Evolutionary conservation across 2,113 vertebrate species (phyloP), one percentile per base, ranked within the genome.

Genomic region (Furnarius figulus): DNA sequence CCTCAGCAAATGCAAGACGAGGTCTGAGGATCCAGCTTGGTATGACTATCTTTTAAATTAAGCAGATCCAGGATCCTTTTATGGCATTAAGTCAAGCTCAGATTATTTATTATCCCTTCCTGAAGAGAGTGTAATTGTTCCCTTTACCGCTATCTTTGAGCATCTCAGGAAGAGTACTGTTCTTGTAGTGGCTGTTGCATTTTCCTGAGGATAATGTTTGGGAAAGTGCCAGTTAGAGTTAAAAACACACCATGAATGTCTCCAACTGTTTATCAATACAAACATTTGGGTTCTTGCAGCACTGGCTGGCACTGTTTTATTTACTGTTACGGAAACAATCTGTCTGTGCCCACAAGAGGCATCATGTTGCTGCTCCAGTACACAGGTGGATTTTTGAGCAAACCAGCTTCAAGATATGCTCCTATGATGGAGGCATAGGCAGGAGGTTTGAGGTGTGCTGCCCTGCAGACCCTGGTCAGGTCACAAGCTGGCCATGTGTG

Each of bases 381-480:
- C 33, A 35, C 23, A 44, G 40, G 14, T 65, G 52, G 22, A 30
- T 46, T 87, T 93, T 35, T 27, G 19, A 52, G 42, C 31, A 70
- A 33, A 74, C 12, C 22, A 58, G 9, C 31, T 49, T 58, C n/a
- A 50, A 21, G 8, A 39, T 33, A 65, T 30, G 15, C 9, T 76
- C 21, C 37, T 3, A 3, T 59, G 23, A 10, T 20, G 28, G 12
- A n/a, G n/a, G n/a, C n/a, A n/a, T n/a, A 59, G 37, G 55, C 2
- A 9, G 28, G 61, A 76, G 21, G 55, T 62, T 77, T 0, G 0
- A 46, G 50, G 20, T 0, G 0, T 33, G n/a, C 47, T 86, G 71
- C 37, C 21, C 28, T 15, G 31, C n/a, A 59, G 53, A 25, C 39
- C 0, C 37, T 4, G 6, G 12, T 46, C 42, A 67, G 31, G 20